Base-by-base conservation (phyloP, 2,888 invertebrate species). In the Limnephilus auricula region DNA sequence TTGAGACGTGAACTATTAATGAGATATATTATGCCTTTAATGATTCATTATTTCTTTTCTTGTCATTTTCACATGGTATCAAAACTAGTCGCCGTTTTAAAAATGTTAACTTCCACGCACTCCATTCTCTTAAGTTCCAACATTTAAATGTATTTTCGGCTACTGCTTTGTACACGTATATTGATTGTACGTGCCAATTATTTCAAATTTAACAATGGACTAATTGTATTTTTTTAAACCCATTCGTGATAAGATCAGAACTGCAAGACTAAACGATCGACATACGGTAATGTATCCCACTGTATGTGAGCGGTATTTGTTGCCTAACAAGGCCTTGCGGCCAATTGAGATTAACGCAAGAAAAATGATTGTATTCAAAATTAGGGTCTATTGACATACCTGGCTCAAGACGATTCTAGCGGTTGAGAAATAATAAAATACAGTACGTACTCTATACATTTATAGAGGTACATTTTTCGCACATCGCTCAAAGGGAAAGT, bases 301-400 rank as follows among this genome's bases (percentile, higher is more conserved):
- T n/a, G 32, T 32, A 65, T 65, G 50, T 87, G 65, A 12, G 31
- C 34, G 18, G 32, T 65, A 25, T 65, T 31, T 34, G n/a, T 90
- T 90, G 83, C 79, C 79, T 50, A 90, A 90, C 37, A 84, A 85
- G 90, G 45, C 90, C 86, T 90, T 65, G 65, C 86, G 37, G 65
- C 30, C 82, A 18, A 37, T 32, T 85, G 65, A 79, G 78, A 83
- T 83, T 50, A 84, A 79, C 90, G 31, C 79, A 90, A 82, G 85
- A 86, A 90, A 86, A 86, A 45, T 90, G 83, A 86, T 90, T 90
- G 90, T 90, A 86, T 90, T 85, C 79, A 79, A 40, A 90, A 85
- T 90, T 85, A 85, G 40, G 45, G 30, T 30, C 32, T 32, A 84
- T 85, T 40, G 85, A 85, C 85, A 85, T 85, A 65, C 25, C 65